phyloP scores from a whole-genome alignment of 2,113 vertebrate species.

The cattle (Bos taurus) region ARS-UCD2.0 NC_037337.1:10863501-10864000 shows the following conservation, averaged over 20 bases:
- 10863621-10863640: slow-evolving; percentile 27
- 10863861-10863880: not conserved
- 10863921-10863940: not conserved
- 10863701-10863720: slow-evolving; percentile 44
- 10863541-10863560: not conserved
- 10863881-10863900: not conserved
- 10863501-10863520: not conserved
- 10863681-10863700: not conserved
- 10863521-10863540: not conserved
- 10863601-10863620: slow-evolving; percentile 43
- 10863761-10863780: not conserved
- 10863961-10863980: not conserved
- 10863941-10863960: not conserved
- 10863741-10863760: slow-evolving; percentile 38
- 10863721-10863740: slow-evolving; percentile 43
- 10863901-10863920: not conserved
- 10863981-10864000: not conserved
- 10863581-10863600: not conserved
- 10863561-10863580: not conserved
- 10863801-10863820: not conserved
- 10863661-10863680: slow-evolving; percentile 15
- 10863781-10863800: not conserved
- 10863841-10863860: not conserved
- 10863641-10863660: slow-evolving; percentile 13
- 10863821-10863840: slow-evolving; percentile 3